Percentiles rank a stretch among this genome's conserved stretches.
phyloP scores from a whole-genome alignment of 2,888 invertebrate species.

The Athalia circularis region DNA sequence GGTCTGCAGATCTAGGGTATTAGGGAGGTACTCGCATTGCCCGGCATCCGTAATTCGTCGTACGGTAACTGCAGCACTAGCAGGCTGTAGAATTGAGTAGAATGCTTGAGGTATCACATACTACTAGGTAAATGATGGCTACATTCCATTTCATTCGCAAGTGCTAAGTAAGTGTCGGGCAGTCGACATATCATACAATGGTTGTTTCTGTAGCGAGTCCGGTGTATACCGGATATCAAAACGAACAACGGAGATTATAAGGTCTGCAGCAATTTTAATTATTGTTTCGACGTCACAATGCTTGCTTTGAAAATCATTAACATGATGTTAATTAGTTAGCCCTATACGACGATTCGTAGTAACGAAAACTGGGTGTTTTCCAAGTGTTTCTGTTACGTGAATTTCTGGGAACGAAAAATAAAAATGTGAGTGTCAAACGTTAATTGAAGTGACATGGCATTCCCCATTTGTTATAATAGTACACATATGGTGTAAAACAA shows the following conservation, averaged over 20 bases:
- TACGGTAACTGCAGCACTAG: background rate
- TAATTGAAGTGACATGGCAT: too few relatives aligned
- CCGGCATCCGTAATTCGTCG: slow-evolving; percentile 17
- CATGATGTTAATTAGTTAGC: too few relatives aligned
- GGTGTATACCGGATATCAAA: background rate
- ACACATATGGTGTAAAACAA: too few relatives aligned
- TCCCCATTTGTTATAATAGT: too few relatives aligned
- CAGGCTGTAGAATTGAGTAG: background rate
- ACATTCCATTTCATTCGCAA: slow-evolving; percentile 7
- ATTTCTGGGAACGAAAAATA: too few relatives aligned
- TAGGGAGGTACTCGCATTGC: slow-evolving; percentile 23
- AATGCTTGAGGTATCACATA: background rate
- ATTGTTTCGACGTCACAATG: background rate
- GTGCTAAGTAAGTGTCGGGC: slow-evolving; percentile 2
- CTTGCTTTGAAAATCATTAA: too few relatives aligned
- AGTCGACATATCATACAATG: slow-evolving; percentile 21
- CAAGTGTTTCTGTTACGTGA: too few relatives aligned
- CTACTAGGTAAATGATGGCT: background rate
- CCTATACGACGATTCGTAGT: too few relatives aligned
- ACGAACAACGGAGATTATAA: background rate
- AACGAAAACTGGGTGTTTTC: too few relatives aligned
- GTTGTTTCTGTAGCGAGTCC: background rate
- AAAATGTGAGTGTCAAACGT: too few relatives aligned
- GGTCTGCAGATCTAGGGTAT: slow-evolving; percentile 12
- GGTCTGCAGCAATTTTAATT: background rate